Evolutionary conservation across 2,888 invertebrate genomes (phyloP).

Genomic region (Cryptocheilus praepositus): DNA sequence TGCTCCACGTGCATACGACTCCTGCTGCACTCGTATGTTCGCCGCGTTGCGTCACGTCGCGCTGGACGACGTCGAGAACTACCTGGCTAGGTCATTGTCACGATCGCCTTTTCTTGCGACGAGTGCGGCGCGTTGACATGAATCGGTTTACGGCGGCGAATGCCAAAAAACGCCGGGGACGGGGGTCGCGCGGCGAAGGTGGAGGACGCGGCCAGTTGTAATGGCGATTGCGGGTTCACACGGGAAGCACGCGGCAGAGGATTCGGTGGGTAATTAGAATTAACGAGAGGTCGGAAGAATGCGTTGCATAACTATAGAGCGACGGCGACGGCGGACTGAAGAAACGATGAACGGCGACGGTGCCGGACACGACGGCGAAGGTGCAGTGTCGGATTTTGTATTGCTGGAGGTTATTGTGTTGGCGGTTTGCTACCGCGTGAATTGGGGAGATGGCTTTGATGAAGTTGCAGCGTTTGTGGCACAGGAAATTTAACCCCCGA

Average conservation of each 20-base stretch:
- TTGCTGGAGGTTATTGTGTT: too few species aligned
- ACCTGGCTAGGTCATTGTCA: conserved; percentile 67
- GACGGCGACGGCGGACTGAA: too few species aligned
- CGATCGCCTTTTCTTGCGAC: conserved; percentile 47
- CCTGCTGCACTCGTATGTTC: background rate
- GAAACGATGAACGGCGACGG: conserved; percentile 6
- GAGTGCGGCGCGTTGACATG: too few species aligned
- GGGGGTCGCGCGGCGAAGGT: background rate
- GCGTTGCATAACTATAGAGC: conserved; percentile 40
- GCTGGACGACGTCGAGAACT: conserved; percentile 39
- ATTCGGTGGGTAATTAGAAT: conserved; percentile 66
- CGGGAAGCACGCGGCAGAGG: too few species aligned
- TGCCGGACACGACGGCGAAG: conserved; percentile 30
- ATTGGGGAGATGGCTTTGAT: too few species aligned
- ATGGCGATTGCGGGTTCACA: too few species aligned
- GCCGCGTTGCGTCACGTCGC: conserved; percentile 46
- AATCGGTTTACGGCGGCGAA: too few species aligned
- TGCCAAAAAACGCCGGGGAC: too few species aligned
- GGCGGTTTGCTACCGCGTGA: too few species aligned
- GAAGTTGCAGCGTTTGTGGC: too few species aligned
- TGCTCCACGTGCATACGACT: conserved; percentile 59
- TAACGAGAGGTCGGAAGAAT: conserved; percentile 54
- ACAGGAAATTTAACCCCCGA: too few species aligned
- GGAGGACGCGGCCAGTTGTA: background rate
- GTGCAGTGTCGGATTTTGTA: too few species aligned